Base-by-base conservation (phyloP, 2,888 invertebrate species). In the Tromatobia lineatoria region DNA sequence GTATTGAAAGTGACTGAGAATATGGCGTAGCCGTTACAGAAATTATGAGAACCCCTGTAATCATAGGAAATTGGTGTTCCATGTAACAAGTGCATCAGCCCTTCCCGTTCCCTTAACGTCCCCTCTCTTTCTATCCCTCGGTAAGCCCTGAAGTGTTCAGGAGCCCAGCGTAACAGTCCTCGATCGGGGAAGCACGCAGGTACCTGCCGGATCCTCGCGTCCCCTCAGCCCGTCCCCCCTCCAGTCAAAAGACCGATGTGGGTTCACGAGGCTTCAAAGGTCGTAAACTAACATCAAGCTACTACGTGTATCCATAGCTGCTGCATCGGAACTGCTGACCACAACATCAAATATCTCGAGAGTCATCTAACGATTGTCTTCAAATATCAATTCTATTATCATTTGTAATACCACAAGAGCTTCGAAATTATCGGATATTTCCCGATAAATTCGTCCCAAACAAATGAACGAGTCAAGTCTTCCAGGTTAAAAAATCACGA, bases 61-160 rank as follows among this genome's bases (percentile, higher is more conserved):
- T 69, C 80, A 79, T 86, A 83, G 86, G 77, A 88, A 90, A 88
- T 88, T 74, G 85, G 79, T 86, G 83, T 88, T 81, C 83, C 78
- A 73, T 83, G 87, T 88, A 90, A 90, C 90, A 90, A 90, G 90
- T 90, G 89, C 86, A 88, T 87, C 85, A 88, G 87, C 87, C 88
- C 88, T 88, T 88, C 87, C 85, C 85, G 79, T 82, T 69, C 77
- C 75, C 71, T 86, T 85, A 71, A 66, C 82, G 70, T 64, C 75
- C 67, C 54, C 18, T 29, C 38, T 71, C 83, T 69, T 50, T 34
- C 38, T 57, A 74, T 61, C 70, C n/a, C 42, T 23, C 66, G 47
- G 71, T 74, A 61, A 80, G 61, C 78, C 81, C 64, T 52, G 73
- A 64, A 59, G 80, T 61, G 81, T 83, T 83, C 75, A 76, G 54